phyloP scores from a whole-genome alignment of 2,888 invertebrate genomes.

The Cheiracanthium punctorium region DNA sequence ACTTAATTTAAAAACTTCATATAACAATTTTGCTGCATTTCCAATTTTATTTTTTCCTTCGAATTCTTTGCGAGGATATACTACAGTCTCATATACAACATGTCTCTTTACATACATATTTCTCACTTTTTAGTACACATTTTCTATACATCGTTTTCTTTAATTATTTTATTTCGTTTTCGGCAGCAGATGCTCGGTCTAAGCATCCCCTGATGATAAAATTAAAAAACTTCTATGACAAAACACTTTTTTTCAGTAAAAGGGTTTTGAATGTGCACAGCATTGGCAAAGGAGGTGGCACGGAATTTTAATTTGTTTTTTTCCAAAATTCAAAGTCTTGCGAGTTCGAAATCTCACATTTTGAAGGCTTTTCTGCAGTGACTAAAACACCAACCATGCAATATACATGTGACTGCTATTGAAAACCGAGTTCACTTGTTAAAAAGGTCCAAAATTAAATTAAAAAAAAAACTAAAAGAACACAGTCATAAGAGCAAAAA shows the following conservation, averaged over 20 bases:
- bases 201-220: slow-evolving; percentile 15
- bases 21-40: slow-evolving; percentile 7
- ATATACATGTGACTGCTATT: slow-evolving; percentile 20
- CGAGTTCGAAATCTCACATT: background rate
- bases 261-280: slow-evolving; percentile 58
- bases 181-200: background rate
- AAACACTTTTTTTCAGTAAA: slow-evolving; percentile 29
- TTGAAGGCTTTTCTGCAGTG: slow-evolving; percentile 17
- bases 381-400: slow-evolving; percentile 54
- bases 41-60: background rate
- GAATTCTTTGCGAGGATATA: slow-evolving; percentile 1
- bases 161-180: too few relatives aligned
- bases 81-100: background rate
- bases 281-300: slow-evolving; percentile 59
- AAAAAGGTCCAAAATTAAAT: too few relatives aligned
- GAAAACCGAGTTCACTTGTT: slow-evolving; percentile 16
- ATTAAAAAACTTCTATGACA: slow-evolving; percentile 31
- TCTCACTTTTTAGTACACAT: background rate
- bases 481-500: slow-evolving; percentile 53
- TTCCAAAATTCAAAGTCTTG: slow-evolving; percentile 10
- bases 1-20: background rate
- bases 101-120: slow-evolving; percentile 11
- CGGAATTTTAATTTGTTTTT: slow-evolving; percentile 40
- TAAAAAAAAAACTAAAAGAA: slow-evolving; percentile 50
- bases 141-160: background rate